Conservation (phyloP, 2,888 invertebrate species). For the Mythimna albipuncta region DNA sequence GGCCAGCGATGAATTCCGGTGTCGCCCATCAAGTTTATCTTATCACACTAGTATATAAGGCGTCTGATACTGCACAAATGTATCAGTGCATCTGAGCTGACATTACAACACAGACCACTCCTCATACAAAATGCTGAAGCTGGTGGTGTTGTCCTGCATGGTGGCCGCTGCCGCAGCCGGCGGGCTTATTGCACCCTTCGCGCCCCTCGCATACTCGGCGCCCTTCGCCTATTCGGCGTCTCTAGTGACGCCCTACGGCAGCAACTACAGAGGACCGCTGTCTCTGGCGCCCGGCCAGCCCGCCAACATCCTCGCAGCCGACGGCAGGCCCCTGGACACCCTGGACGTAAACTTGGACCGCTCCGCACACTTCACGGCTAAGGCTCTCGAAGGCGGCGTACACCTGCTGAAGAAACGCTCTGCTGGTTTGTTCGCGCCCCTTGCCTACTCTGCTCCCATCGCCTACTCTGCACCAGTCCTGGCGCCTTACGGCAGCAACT, state of each 20-base stretch:
- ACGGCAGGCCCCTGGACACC: conserved; percentile 86
- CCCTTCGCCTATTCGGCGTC: conserved; percentile 53
- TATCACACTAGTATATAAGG: conserved; percentile 78
- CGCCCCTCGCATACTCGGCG: conserved; percentile 64
- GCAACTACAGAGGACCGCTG: conserved; percentile 83
- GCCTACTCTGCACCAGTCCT: conserved; percentile 71
- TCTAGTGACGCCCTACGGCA: conserved; percentile 66
- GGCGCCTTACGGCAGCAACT: conserved; percentile 71
- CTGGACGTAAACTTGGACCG: conserved; percentile 87
- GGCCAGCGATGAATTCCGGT: conserved; percentile 48
- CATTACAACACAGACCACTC: conserved; percentile 85
- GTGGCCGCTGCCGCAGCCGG: conserved; percentile 90
- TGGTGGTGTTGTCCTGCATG: conserved; percentile 92
- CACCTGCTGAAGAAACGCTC: conserved; percentile 84
- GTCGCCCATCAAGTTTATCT: conserved; percentile 67
- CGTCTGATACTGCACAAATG: conserved; percentile 61
- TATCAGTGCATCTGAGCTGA: conserved; percentile 79
- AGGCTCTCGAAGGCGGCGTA: conserved; percentile 74
- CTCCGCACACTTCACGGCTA: conserved; percentile 83
- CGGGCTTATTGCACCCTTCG: conserved; percentile 52
- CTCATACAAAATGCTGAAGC: conserved; percentile 84
- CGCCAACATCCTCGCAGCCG: conserved; percentile 83
- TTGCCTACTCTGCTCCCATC: conserved; percentile 51
- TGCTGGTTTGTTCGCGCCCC: conserved; percentile 59
- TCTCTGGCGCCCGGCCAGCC: conserved; percentile 87